phyloP scores from a whole-genome alignment of 1,140 invertebrate genomes.

The Neocloeon triangulifer region DNA sequence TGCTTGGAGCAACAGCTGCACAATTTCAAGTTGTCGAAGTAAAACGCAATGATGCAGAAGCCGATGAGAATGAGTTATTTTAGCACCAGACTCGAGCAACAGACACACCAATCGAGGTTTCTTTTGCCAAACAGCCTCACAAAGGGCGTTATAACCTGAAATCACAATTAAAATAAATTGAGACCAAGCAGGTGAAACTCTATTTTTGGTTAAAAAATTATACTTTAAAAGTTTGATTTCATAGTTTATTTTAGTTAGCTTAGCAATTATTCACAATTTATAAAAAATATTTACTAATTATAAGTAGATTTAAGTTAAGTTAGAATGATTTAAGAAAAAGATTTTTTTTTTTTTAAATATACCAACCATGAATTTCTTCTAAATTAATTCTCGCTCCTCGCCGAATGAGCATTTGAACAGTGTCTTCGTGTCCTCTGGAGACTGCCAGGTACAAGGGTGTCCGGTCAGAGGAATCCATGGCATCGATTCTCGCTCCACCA shows the following conservation, averaged over 20 bases:
- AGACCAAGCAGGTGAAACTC: no score
- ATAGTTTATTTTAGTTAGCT: no score
- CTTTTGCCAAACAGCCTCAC: slow-evolving; percentile 25
- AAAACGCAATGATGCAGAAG: slow-evolving; percentile 28
- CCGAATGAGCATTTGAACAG: slow-evolving; percentile 22
- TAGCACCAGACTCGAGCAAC: slow-evolving; percentile 26
- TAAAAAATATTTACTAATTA: neutral
- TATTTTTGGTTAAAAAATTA: neutral
- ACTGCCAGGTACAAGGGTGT: slow-evolving; percentile 29
- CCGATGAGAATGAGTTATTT: slow-evolving; percentile 26
- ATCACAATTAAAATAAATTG: slow-evolving; percentile 5
- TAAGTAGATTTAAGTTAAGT: no score
- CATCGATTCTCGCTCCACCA: slow-evolving; percentile 28
- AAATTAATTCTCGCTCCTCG: slow-evolving; percentile 29
- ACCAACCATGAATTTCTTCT: slow-evolving; percentile 25
- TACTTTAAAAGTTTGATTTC: no score
- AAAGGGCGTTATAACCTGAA: slow-evolving; percentile 24
- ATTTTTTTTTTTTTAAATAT: no score
- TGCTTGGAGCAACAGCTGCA: slow-evolving; percentile 19
- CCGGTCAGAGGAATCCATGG: slow-evolving; percentile 25
- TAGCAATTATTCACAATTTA: no score
- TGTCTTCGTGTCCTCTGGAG: slow-evolving; percentile 18
- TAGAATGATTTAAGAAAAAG: no score
- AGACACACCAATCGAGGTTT: slow-evolving; percentile 17
- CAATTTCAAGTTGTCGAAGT: slow-evolving; percentile 22